Conservation (phyloP, 1,140 invertebrate genomes). For the Meloidogyne exigua region DNA sequence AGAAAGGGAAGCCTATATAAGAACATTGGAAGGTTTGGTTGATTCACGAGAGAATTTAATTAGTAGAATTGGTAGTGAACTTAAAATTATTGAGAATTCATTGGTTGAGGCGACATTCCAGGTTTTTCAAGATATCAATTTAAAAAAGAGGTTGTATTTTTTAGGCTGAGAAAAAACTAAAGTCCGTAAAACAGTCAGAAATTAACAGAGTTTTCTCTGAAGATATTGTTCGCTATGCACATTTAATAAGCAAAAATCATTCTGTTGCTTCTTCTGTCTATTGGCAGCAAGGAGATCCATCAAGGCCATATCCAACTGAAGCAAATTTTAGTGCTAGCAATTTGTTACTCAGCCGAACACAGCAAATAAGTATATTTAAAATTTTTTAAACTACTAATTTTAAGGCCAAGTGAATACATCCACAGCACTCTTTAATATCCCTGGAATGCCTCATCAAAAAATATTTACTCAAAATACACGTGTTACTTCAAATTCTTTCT, state of each 20-base stretch:
- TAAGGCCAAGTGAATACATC: slow-evolving; percentile 25
- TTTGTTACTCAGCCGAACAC: slow-evolving; percentile 27
- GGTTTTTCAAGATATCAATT: slow-evolving; percentile 22
- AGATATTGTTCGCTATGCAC: slow-evolving; percentile 42
- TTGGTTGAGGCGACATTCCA: slow-evolving; percentile 43
- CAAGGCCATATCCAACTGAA: slow-evolving; percentile 43
- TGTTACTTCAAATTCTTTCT: neutral
- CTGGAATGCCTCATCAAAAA: slow-evolving; percentile 21
- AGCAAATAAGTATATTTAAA: slow-evolving; percentile 12
- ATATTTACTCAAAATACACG: slow-evolving; percentile 26
- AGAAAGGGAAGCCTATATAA: slow-evolving; percentile 39
- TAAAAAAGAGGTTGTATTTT: slow-evolving; percentile 16
- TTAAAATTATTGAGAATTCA: slow-evolving; percentile 35
- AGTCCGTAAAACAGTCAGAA: slow-evolving; percentile 45
- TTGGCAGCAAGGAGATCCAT: slow-evolving; percentile 43
- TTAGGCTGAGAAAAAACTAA: slow-evolving; percentile 48
- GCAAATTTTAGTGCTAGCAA: slow-evolving; percentile 39
- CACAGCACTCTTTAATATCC: slow-evolving; percentile 21
- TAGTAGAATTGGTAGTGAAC: slow-evolving; percentile 29
- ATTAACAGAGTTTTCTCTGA: slow-evolving; percentile 44
- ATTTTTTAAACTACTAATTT: neutral
- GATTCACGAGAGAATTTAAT: slow-evolving; percentile 39
- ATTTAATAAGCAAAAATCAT: slow-evolving; percentile 37
- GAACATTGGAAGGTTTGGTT: slow-evolving; percentile 34
- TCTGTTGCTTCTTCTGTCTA: slow-evolving; percentile 43